Base-by-base conservation (phyloP, 2,113 vertebrate genomes). In the Calypte anna region DNA sequence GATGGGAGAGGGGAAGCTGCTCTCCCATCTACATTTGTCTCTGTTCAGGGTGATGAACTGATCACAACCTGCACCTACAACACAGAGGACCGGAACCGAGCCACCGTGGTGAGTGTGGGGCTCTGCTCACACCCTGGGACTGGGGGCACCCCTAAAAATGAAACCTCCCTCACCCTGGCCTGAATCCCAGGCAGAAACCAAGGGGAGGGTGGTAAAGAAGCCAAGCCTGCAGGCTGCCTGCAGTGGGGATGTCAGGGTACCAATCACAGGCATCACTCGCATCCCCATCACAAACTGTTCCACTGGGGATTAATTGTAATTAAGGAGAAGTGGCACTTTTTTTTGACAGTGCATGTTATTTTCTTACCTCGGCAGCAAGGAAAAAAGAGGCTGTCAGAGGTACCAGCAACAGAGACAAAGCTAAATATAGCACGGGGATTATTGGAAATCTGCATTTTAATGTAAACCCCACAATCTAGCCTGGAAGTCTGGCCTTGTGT, bases 61-160 rank as follows among this genome's bases (percentile, higher is more conserved):
- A 94, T 99, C 88, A 99, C 99, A 1, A 98, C 98, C 67, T 99
- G 99, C 44, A 98, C 98, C 0, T 99, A 98, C 93, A 99, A 99
- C 98, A 99, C 99, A 0, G 97, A 98, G 82, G 98, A 98, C 58
- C 95, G 98, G 90, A 96, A 57, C 68, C 80, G 73, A 88, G 98
- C 97, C 30, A 99, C 99, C 0, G 98, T 99, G 99, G 99, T 99
- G 91, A 98, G 98, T 89, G 10, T 2, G 4, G 27, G 67, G 54
- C 9, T 1, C 4, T n/a, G 59, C 36, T 21, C 22, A 28, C 36
- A 46, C 36, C 46, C 54, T 69, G 10, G 36, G 74, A 40, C 0
- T 13, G 61, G 31, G 74, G 62, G 57, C 33, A 82, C 44, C 57
- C 73, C 5, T 30, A 19, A 43, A 22, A 18, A 0, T 54, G 53